These are phyloP conservation scores for Fulmarus glacialis DNA, from an alignment of 2,113 vertebrate genomes.

Conservation along the genomic window DNA sequence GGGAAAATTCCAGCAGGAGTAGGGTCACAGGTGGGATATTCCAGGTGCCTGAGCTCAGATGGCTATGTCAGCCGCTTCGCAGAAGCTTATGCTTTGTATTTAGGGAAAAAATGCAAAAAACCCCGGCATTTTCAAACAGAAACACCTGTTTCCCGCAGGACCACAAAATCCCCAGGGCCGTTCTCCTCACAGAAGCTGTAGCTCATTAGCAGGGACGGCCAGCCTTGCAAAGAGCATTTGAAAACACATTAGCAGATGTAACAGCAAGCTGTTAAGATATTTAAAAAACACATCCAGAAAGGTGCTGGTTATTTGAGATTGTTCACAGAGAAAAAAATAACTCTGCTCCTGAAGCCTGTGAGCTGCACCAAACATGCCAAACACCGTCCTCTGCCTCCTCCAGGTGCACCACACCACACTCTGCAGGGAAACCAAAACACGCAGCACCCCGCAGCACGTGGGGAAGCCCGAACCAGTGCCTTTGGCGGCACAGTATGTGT, in stretches of 20 bases:
- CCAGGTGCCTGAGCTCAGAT: background rate
- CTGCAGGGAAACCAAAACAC: background rate
- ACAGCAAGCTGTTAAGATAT: background rate
- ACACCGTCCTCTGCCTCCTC: background rate
- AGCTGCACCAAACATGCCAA: background rate
- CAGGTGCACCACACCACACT: background rate
- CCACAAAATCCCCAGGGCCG: background rate
- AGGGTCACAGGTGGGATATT: background rate
- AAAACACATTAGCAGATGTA: background rate
- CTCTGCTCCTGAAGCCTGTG: rapidly evolving
- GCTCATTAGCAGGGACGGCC: background rate
- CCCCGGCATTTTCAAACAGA: background rate
- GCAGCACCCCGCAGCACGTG: rapidly evolving
- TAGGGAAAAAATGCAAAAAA: background rate
- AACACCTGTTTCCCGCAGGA: background rate
- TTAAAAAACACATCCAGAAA: background rate
- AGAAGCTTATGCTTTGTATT: background rate
- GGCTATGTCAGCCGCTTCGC: background rate
- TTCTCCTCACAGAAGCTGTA: background rate
- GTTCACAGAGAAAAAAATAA: background rate
- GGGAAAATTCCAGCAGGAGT: background rate
- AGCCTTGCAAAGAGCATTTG: background rate
- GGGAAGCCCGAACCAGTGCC: background rate
- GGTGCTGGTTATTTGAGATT: background rate
- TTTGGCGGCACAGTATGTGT: background rate